Base-by-base conservation (phyloP, 2,888 invertebrate species). In the Scaptomyza flava region DNA sequence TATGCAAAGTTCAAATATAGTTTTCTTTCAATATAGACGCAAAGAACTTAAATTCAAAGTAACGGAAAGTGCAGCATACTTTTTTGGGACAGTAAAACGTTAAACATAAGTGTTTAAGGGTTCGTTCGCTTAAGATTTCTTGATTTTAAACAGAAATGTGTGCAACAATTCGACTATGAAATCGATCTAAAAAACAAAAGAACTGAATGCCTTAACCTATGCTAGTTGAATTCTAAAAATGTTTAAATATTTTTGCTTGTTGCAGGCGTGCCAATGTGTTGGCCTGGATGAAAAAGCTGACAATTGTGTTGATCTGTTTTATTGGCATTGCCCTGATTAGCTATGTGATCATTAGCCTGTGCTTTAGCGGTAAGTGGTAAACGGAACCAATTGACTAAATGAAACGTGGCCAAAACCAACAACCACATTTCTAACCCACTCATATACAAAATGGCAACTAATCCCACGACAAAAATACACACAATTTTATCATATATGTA, bases 251-350 rank as follows among this genome's bases (percentile, higher is more conserved):
- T 0, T 36, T 36, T 36, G 6, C 30, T 14, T 64, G 23, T 68
- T 64, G 33, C 63, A 91, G 91, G 87, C 89, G 90, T 61, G 91
- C 84, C 42, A 90, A 87, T 58, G 61, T 91, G 11, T 72, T 91
- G 68, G 90, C 88, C 79, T 90, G 91, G 90, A 91, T 91, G 90
- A 91, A 91, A 69, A 90, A 91, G 65, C 74, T 91, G 59, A 91
- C 91, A 66, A 91, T 91, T 57, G 89, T 87, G 48, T 69, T 91
- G 31, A 91, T 91, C 71, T 91, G 91, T 66, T 91, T 91, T 52
- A 85, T 91, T 60, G 91, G 91, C 36, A 83, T 91, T 50, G 90
- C 91, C 36, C 78, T 91, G 70, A 91, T 91, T 30, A 85, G 90
- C 76, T 91, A 91, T 46, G 90, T 91, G 68, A 88, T 91, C 65